Evolutionary conservation across 2,113 vertebrate genomes (phyloP).

Genomic region (Rhabdomys dilectus): DNA sequence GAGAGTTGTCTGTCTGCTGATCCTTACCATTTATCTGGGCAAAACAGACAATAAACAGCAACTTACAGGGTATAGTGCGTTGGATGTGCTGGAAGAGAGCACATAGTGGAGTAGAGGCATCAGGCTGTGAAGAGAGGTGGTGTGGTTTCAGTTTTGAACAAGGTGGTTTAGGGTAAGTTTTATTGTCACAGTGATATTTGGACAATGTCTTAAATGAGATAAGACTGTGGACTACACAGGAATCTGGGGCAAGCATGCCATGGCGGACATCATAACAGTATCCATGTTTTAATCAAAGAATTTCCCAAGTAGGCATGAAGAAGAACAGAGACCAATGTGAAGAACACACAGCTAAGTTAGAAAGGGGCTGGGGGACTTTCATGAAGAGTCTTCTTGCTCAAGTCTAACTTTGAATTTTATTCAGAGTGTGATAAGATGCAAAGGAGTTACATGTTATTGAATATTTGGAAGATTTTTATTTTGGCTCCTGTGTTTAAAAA

Average conservation of each 20-base stretch:
- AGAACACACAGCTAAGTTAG: neutral
- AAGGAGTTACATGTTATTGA: neutral
- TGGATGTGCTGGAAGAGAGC: neutral
- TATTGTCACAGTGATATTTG: neutral
- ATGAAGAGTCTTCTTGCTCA: neutral
- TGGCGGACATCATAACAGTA: neutral
- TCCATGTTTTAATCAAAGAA: neutral
- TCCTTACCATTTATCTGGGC: neutral
- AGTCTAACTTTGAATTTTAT: neutral
- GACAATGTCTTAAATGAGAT: neutral
- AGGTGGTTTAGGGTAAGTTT: neutral
- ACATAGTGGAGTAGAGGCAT: neutral
- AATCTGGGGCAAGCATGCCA: neutral
- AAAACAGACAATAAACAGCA: slow-evolving; percentile 1
- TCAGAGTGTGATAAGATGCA: neutral
- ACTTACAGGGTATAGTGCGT: neutral
- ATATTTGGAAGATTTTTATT: slow-evolving; percentile 5
- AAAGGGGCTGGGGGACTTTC: neutral
- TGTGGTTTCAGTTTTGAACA: neutral
- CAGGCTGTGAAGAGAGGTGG: neutral
- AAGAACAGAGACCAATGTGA: neutral
- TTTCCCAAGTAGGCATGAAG: neutral
- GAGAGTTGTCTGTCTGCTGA: neutral
- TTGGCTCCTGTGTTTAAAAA: slow-evolving; percentile 36
- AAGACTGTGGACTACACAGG: neutral